These are phyloP conservation scores for Mormyrus hasselquistii DNA, from an alignment of 2,797 vertebrate genomes.

Conservation along the genomic window DNA sequence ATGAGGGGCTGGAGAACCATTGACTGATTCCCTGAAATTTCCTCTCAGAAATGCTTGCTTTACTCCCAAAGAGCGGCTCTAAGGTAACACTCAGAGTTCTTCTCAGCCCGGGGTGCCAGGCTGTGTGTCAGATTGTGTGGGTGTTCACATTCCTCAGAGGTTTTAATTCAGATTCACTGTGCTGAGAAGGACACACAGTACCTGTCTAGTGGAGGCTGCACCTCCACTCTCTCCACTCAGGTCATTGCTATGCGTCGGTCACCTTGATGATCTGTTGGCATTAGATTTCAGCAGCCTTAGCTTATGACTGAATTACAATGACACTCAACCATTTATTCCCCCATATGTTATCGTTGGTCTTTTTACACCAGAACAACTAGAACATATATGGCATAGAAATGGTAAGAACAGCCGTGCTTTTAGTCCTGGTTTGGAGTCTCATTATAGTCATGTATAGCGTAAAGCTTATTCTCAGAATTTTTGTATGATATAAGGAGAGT, in stretches of 20 bases:
- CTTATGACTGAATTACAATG: neutral
- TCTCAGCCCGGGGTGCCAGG: conserved; percentile 25
- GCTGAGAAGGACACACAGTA: conserved; percentile 35
- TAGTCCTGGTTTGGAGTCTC: neutral
- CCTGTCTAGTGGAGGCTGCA: neutral
- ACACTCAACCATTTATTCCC: neutral
- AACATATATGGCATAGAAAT: neutral
- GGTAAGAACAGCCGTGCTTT: neutral
- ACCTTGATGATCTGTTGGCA: neutral
- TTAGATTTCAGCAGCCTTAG: neutral
- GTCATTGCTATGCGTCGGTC: neutral
- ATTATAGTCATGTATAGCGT: neutral
- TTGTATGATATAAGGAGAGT: neutral
- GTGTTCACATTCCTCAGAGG: conserved; percentile 24
- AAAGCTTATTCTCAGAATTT: neutral
- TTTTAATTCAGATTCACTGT: conserved; percentile 30
- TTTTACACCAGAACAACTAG: neutral
- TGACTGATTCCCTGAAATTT: conserved; percentile 22
- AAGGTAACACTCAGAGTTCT: conserved; percentile 33
- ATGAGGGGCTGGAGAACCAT: conserved; percentile 24
- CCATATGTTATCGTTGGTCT: neutral
- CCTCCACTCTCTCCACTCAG: neutral
- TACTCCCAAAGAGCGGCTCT: conserved; percentile 37
- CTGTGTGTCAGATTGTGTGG: conserved; percentile 25
- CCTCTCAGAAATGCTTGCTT: conserved; percentile 41